Evolutionary conservation across 2,113 vertebrate genomes (phyloP).

Genomic region (Cheilinus undulatus): DNA sequence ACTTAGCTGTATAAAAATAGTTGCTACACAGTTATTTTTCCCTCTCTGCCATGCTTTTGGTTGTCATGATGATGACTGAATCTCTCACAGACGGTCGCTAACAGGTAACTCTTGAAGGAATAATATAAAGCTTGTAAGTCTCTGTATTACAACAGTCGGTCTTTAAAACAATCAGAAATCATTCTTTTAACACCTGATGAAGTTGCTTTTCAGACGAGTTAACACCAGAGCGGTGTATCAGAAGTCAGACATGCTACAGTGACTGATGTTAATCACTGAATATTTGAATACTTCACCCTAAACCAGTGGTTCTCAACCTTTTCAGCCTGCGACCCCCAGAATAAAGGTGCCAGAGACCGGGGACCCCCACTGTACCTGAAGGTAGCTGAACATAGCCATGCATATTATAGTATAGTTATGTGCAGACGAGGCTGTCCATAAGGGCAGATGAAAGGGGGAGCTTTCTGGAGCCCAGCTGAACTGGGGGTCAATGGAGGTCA

Average conservation of each 20-base stretch:
- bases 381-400: too few species aligned
- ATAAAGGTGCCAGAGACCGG: too few species aligned
- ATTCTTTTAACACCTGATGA: neutral
- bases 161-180: slow-evolving; percentile 16
- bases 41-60: slow-evolving; percentile 54
- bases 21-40: slow-evolving; percentile 69
- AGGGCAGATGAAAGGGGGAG: too few species aligned
- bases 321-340: too few species aligned
- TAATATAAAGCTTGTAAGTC: slow-evolving; percentile 37
- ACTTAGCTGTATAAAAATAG: slow-evolving; percentile 81
- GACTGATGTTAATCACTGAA: neutral
- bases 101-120: slow-evolving; percentile 29
- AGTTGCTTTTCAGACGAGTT: neutral
- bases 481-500: too few species aligned
- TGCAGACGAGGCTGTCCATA: too few species aligned
- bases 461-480: too few species aligned
- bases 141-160: slow-evolving; percentile 12
- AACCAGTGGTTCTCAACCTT: too few species aligned
- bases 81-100: slow-evolving; percentile 46
- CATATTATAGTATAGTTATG: too few species aligned
- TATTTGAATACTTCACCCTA: too few species aligned
- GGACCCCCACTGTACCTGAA: too few species aligned
- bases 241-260: slow-evolving; percentile 10
- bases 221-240: neutral
- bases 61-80: slow-evolving; percentile 59